A percentile compares a stretch with the other conserved stretches of the same genome.
Conservation (phyloP, 2,797 vertebrate species). For the Anisognathus igniventris region DNA sequence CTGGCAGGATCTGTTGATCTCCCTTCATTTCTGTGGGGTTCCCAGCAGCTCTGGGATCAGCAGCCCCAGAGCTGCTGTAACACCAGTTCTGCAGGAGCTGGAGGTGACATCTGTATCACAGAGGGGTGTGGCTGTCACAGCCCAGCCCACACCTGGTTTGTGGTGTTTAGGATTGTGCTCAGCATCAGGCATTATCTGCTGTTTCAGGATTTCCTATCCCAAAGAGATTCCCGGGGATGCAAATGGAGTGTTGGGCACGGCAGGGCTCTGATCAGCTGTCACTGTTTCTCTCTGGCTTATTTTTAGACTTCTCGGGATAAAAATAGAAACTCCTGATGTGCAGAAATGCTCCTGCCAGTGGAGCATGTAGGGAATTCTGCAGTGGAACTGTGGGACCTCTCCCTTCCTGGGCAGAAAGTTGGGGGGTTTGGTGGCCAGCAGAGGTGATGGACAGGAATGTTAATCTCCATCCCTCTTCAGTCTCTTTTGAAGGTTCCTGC, state of each 20-base stretch:
- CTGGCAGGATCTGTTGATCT: background rate
- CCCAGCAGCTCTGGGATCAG: background rate
- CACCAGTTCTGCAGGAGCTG: background rate
- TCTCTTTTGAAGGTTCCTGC: background rate
- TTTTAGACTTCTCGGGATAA: constrained; percentile 51
- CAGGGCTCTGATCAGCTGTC: constrained; percentile 28
- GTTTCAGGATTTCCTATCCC: background rate
- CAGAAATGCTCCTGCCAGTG: background rate
- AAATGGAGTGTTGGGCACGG: background rate
- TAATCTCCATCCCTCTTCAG: background rate
- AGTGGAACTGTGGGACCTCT: constrained; percentile 21
- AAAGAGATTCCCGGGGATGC: background rate
- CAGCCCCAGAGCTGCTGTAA: background rate
- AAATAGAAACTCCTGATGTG: constrained; percentile 51
- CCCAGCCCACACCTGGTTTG: background rate
- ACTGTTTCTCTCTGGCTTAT: constrained; percentile 21
- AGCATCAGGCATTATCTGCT: background rate
- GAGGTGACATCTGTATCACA: background rate
- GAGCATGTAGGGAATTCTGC: background rate
- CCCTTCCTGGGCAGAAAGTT: background rate
- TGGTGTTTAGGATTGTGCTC: background rate
- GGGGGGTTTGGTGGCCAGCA: background rate
- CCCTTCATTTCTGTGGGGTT: background rate
- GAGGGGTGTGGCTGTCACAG: background rate
- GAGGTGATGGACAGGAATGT: background rate